Evolutionary conservation across 2,888 invertebrate genomes (phyloP).

Genomic region (Eupithecia dodoneata): DNA sequence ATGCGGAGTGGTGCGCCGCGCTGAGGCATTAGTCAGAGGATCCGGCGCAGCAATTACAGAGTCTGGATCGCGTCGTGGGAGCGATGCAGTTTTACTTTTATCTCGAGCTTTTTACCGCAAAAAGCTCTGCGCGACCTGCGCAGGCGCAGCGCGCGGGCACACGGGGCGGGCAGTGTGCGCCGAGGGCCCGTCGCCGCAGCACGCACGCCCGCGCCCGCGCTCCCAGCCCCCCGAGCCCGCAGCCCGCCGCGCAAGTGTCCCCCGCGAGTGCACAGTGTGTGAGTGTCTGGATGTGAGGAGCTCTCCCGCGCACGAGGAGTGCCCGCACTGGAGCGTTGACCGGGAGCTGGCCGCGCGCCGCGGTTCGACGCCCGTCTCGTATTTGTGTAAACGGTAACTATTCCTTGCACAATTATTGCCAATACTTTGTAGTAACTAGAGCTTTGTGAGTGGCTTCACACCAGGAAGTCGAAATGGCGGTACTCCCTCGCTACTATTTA

Average conservation of each 20-base stretch:
- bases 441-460: background rate
- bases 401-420: conserved; percentile 45
- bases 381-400: conserved; percentile 68
- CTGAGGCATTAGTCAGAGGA: background rate
- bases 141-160: conserved; percentile 53
- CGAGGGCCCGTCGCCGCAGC: conserved; percentile 56
- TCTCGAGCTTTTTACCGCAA: conserved; percentile 71
- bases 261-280: conserved; percentile 37
- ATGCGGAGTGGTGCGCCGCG: background rate
- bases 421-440: conserved; percentile 3
- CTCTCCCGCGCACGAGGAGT: background rate
- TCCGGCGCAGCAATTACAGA: conserved; percentile 15
- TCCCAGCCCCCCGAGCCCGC: conserved; percentile 27
- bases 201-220: conserved; percentile 58
- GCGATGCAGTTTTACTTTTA: conserved; percentile 70
- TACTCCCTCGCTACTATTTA: background rate
- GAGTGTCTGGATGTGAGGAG: conserved; percentile 46
- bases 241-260: conserved; percentile 48
- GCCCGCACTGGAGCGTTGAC: conserved; percentile 60
- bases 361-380: conserved; percentile 60
- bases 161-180: conserved; percentile 64
- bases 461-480: conserved; percentile 2
- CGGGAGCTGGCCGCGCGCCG: conserved; percentile 60
- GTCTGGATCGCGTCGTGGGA: conserved; percentile 59
- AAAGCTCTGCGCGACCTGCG: conserved; percentile 58